These are phyloP conservation scores for Menidia beryllina DNA, from an alignment of 2,113 vertebrate species.

Conservation along the genomic window DNA sequence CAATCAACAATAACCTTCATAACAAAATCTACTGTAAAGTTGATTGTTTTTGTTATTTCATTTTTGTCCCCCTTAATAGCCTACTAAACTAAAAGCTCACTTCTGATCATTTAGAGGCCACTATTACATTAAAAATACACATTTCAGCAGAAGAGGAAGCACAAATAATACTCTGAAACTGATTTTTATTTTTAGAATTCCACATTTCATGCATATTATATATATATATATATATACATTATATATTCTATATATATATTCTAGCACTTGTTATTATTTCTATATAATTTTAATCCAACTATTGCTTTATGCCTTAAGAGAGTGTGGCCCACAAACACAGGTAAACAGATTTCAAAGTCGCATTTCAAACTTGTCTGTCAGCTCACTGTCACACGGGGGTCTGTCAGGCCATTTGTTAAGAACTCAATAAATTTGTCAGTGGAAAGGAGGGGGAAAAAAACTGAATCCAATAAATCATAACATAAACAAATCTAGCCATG, in stretches of 20 bases:
- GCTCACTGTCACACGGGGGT: conserved; percentile 48
- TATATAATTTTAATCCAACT: conserved; percentile 3
- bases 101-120: neutral
- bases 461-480: conserved; percentile 76
- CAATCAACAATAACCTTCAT: neutral
- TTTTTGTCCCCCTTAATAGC: neutral
- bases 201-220: neutral
- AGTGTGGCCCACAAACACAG: conserved; percentile 12
- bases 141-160: neutral
- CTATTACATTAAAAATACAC: neutral
- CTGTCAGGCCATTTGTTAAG: conserved; percentile 69
- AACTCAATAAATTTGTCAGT: conserved; percentile 74
- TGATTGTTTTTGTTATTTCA: neutral
- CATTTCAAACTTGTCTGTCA: conserved; percentile 48
- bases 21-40: neutral
- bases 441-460: conserved; percentile 6
- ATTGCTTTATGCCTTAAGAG: conserved; percentile 12
- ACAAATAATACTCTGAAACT: neutral
- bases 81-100: too few relatives aligned
- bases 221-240: neutral
- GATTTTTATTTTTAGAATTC: neutral
- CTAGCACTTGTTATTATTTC: neutral
- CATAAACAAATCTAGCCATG: conserved; percentile 69
- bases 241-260: neutral
- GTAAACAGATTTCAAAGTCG: conserved; percentile 48